Evolutionary conservation across 2,113 vertebrate genomes (phyloP).

Genomic region (Labeo catla): DNA sequence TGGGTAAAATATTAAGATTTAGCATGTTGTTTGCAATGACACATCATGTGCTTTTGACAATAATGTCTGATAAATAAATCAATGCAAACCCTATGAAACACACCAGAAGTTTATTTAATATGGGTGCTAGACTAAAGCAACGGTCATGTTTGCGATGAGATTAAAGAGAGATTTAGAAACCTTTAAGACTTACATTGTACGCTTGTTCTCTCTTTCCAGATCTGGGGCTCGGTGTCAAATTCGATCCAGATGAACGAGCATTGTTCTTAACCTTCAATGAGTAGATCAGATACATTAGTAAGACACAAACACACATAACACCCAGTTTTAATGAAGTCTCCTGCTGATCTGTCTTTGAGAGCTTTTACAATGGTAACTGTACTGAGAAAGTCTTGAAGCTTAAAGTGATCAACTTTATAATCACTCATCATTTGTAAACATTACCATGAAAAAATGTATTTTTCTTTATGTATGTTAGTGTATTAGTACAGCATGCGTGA

Average conservation of each 20-base stretch:
- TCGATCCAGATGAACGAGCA: neutral
- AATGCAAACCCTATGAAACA: too few species aligned
- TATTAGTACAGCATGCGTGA: neutral
- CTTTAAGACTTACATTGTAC: slow-evolving; percentile 66
- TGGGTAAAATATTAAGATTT: too few species aligned
- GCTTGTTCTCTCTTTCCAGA: slow-evolving; percentile 47
- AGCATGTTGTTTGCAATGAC: too few species aligned
- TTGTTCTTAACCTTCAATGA: slow-evolving; percentile 61
- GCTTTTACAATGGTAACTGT: neutral
- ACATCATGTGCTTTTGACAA: too few species aligned
- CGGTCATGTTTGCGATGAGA: neutral
- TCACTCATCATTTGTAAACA: neutral
- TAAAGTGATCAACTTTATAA: neutral
- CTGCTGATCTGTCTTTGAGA: neutral
- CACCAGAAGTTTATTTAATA: too few species aligned
- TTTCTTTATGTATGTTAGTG: slow-evolving; percentile 3
- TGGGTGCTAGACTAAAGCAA: too few species aligned
- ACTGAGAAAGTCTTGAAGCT: neutral
- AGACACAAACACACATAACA: neutral
- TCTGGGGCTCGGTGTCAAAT: slow-evolving; percentile 53
- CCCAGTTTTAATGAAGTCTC: neutral
- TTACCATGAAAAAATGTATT: neutral
- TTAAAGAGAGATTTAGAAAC: neutral
- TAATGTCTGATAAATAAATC: too few species aligned
- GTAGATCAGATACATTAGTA: neutral